Conservation (phyloP, 1,140 invertebrate species). For the Trigoniulus corallinus region DNA sequence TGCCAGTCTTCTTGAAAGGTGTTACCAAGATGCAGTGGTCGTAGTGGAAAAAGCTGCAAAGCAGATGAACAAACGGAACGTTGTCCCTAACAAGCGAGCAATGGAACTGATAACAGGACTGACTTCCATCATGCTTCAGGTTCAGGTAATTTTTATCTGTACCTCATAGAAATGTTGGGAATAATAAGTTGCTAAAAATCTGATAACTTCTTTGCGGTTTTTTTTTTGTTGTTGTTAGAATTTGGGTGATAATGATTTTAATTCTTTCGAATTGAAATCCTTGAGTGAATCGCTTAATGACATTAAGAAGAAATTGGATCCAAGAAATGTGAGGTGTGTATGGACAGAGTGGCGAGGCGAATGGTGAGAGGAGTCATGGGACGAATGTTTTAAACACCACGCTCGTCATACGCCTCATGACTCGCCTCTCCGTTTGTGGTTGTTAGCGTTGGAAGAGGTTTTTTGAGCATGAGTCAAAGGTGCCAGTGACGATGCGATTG, state of each 20-base stretch:
- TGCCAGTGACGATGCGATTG: too few relatives aligned
- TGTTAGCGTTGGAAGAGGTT: too few relatives aligned
- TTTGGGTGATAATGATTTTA: slow-evolving; percentile 72
- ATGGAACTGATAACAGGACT: slow-evolving; percentile 69
- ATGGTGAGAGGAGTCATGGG: too few relatives aligned
- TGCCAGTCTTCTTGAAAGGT: slow-evolving; percentile 69
- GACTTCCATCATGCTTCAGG: slow-evolving; percentile 78
- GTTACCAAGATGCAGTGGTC: slow-evolving; percentile 59
- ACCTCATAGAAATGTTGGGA: not conserved
- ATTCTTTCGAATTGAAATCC: slow-evolving; percentile 79
- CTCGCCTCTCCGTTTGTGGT: too few relatives aligned
- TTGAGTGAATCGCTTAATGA: slow-evolving; percentile 80
- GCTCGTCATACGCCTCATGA: too few relatives aligned
- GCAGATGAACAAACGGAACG: slow-evolving; percentile 20
- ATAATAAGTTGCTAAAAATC: not conserved
- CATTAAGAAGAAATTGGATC: slow-evolving; percentile 60
- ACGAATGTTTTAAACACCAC: too few relatives aligned
- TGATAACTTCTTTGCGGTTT: too few relatives aligned
- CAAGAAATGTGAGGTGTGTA: slow-evolving; percentile 53
- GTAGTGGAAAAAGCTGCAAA: slow-evolving; percentile 53
- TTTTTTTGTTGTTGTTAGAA: slow-evolving; percentile 33
- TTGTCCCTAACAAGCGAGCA: slow-evolving; percentile 28
- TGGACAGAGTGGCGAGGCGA: too few relatives aligned
- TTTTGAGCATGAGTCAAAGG: too few relatives aligned
- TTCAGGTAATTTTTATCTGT: slow-evolving; percentile 41